phyloP scores from a whole-genome alignment of 2,888 invertebrate species.

The Diachrysia chrysitis region DNA sequence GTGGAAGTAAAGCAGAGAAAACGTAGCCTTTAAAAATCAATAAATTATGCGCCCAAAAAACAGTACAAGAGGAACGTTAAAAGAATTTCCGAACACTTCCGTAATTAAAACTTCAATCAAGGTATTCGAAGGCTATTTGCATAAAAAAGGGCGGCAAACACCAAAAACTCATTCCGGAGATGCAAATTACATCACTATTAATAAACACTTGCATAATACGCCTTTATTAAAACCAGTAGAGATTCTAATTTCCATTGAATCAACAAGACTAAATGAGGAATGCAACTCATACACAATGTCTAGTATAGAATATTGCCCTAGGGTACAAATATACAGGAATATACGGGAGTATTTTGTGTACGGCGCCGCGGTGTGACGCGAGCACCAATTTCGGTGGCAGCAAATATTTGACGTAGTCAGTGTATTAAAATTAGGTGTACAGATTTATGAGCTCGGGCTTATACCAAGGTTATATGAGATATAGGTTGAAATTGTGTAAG shows the following conservation, averaged over 20 bases:
- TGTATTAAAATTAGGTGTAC: constrained; percentile 45
- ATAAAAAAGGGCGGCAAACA: constrained; percentile 52
- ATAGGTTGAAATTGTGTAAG: not conserved
- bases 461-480: constrained; percentile 7
- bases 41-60: not conserved
- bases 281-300: constrained; percentile 69
- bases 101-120: constrained; percentile 54
- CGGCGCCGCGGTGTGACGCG: constrained; percentile 26
- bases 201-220: constrained; percentile 67
- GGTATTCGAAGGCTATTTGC: constrained; percentile 54
- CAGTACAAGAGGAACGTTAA: not conserved
- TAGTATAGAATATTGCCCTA: constrained; percentile 47
- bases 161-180: constrained; percentile 65
- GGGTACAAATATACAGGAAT: constrained; percentile 50
- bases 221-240: constrained; percentile 76
- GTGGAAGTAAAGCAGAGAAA: not conserved
- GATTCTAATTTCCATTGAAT: constrained; percentile 80
- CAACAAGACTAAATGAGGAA: constrained; percentile 76
- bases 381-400: constrained; percentile 41
- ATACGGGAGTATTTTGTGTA: constrained; percentile 54
- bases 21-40: not conserved
- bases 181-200: constrained; percentile 69
- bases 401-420: constrained; percentile 43
- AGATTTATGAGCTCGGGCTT: constrained; percentile 32
- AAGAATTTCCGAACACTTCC: constrained; percentile 14